Base-by-base conservation (phyloP, 2,797 vertebrate species). In the Emydoidea blandingii region DNA sequence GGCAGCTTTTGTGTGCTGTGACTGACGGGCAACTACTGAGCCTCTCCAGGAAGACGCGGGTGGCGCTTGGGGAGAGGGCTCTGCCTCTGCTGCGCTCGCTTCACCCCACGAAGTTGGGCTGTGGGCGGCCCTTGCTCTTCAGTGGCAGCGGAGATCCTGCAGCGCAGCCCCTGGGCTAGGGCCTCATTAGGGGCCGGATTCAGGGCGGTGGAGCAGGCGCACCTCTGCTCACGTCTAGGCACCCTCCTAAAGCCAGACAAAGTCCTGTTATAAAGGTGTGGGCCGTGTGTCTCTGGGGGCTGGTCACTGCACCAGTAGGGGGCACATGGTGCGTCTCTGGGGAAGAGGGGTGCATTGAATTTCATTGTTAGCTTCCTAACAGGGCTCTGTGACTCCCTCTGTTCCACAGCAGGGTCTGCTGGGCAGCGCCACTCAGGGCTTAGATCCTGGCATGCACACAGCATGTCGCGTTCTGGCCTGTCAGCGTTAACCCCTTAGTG, bases 401-500 rank as follows among this genome's bases (percentile, higher is more conserved):
- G 34, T 15, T 1, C 0, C 1, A 0, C 44, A 76, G 29, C 81
- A 65, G 56, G 29, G 85, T 6, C 34, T 85, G 41, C 81, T 1
- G 1, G 83, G 27, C 88, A 89, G 23, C 11, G 6, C 81, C 82
- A 47, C 85, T 10, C 23, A 2, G 2, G 6, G 74, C 41, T 37
- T 12, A 15, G 19, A 27, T 1, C 37, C 86, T 79, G 85, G 59
- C 2, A 1, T 37, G 41, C 11, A 56, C 18, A 8, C 4, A 2
- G 34, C 79, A 52, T n/a, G 49, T n/a, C 6, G 9, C 21, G 31
- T 49, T 79, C 47, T 37, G 79, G 18, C 25, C 9, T 11, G 37
- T 56, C 83, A 37, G 37, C 56, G 54, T 94, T 93, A 91, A 84
- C n/a, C 41, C 59, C 80, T 92, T 53, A 49, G 53, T 82, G 84